Evolutionary conservation across 2,797 vertebrate genomes (phyloP), one percentile per base, ranked within the genome.

Genomic region (Catharus ustulatus): DNA sequence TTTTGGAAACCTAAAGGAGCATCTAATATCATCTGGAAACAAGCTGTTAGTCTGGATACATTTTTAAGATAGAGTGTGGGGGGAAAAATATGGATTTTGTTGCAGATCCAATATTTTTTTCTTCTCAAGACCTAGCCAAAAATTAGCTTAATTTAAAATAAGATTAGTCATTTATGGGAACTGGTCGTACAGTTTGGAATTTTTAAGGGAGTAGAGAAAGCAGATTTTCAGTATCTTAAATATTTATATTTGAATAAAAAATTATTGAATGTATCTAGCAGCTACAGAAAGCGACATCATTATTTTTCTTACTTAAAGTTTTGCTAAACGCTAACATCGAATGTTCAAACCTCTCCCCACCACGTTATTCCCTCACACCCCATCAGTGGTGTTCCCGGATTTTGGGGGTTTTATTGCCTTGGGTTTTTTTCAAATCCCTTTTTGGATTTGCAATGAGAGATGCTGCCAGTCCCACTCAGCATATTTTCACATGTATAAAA

Each of bases 161-260:
- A 90, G 75, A 95, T 96, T 96, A 97, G 95, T 96, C 95, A 94
- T 96, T 97, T 96, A 78, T 91, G 96, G 94, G 96, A 97, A 97
- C 81, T 73, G 87, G 78, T 94, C 63, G 40, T 89, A 84, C 85
- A 79, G 76, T 88, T 95, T 89, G 82, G 81, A 94, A 93, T 85
- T 92, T 93, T 96, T 73, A 92, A 89, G 66, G 81, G 90, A 90
- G 80, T 55, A 69, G 51, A 64, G 68, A 89, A 84, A 92, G 59
- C 62, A 84, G 83, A 73, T 87, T 96, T 91, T 94, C 58, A 85
- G 63, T 67, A 87, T 87, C 93, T 95, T 95, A 97, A 97, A 96
- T 97, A 95, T 96, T 96, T 96, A 92, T 94, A 93, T 82, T 74
- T 94, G 76, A 84, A 93, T 78, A 93, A 90, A 83, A 81, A 90